Evolutionary conservation across 1,140 invertebrate species (phyloP), one percentile per base, ranked within the genome.

Genomic region (Procambarus clarkii): DNA sequence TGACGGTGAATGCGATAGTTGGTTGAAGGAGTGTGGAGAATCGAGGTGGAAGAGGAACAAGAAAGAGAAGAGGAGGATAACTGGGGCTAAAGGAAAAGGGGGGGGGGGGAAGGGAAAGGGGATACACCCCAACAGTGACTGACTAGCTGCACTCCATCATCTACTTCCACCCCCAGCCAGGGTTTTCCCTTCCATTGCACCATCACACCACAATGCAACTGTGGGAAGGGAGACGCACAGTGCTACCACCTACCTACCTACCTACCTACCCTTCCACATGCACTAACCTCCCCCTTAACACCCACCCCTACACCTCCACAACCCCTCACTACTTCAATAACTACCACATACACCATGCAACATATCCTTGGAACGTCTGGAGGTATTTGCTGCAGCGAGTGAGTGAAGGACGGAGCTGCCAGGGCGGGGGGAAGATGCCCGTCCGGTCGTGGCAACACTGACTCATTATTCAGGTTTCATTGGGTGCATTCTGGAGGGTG

Each of bases 391-490:
- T n/a, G n/a, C n/a, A n/a, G 50, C 7, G 13, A 0, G 50, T 8
- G 50, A 2, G 0, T 54, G 50, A 54, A 54, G 50, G 50, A 54
- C 0, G 50, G 13, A 54, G 50, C 13, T 2, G 1, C 2, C 69
- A 11, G 11, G 46, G 74, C 44, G 24, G 11, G 21, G 69, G 34
- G 7, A 11, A 34, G 69, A 24, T 3, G 5, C 3, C 7, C 9
- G 21, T 3, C 3, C 3, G 58, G 15, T 77, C 48, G 21, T 88
- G 86, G 86, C 60, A 80, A 88, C 60, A 54, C 34, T 88, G 86
- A 34, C 24, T 88, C 86, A 88, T 88, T 88, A 88, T 88, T 88
- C 86, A 88, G 60, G 78, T 88, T 80, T 88, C 86, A 88, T 88
- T 88, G 86, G 86, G 34, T 88, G 86, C 86, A 88, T 88, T 88